A percentile compares a stretch with the other conserved stretches of the same genome.
phyloP scores from a whole-genome alignment of 2,888 invertebrate genomes.

The Gortyna flavago region DNA sequence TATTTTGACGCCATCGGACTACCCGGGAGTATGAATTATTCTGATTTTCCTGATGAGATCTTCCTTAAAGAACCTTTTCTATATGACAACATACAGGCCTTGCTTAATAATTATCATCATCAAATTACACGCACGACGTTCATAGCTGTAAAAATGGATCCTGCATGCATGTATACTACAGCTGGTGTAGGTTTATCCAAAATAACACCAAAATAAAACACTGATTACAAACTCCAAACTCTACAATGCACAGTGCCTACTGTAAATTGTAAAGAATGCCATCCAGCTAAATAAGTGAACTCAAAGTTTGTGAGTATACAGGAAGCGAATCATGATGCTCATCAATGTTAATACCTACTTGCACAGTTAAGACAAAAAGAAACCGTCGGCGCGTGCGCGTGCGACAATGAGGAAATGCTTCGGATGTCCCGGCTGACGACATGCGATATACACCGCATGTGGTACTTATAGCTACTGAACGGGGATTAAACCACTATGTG shows the following conservation, averaged over 20 bases:
- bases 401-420: constrained; percentile 82
- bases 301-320: constrained; percentile 53
- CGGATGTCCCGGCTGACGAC: constrained; percentile 73
- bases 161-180: neutral
- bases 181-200: neutral
- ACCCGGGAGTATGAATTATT: neutral
- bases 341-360: constrained; percentile 73
- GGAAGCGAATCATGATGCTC: constrained; percentile 66
- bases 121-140: neutral
- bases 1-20: neutral
- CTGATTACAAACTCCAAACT: neutral
- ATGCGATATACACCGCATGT: constrained; percentile 49
- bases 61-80: neutral
- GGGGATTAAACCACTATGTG: constrained; percentile 20
- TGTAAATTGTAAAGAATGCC: constrained; percentile 38
- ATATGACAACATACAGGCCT: neutral
- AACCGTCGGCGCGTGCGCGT: constrained; percentile 71
- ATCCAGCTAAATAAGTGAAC: constrained; percentile 34
- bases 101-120: neutral
- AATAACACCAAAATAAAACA: constrained; percentile 6
- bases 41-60: neutral
- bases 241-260: neutral
- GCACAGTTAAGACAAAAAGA: constrained; percentile 73
- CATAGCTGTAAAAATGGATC: neutral
- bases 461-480: constrained; percentile 14